Percentiles rank a stretch among this genome's conserved stretches.
These are phyloP conservation scores for Aleiodes testaceus DNA, from an alignment of 2,888 invertebrate genomes.

Conservation along the genomic window DNA sequence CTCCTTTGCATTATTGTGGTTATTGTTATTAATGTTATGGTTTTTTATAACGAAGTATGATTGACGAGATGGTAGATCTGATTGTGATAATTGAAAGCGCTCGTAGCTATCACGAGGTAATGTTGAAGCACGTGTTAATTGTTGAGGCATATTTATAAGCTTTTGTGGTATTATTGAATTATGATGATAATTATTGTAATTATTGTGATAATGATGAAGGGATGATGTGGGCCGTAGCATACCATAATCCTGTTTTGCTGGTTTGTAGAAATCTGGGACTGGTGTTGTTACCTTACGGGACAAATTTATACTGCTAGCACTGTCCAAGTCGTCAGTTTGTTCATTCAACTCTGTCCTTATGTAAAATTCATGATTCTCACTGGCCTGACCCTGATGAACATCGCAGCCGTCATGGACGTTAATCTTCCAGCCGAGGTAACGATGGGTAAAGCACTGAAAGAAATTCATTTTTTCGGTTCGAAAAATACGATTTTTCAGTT, in stretches of 20 bases:
- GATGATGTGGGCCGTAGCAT: constrained; percentile 45
- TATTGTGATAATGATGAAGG: constrained; percentile 54
- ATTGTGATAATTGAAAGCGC: constrained; percentile 57
- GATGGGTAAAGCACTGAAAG: constrained; percentile 90
- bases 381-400: constrained; percentile 72
- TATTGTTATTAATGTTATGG: constrained; percentile 37
- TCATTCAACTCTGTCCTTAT: constrained; percentile 71
- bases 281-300: constrained; percentile 69
- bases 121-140: constrained; percentile 43
- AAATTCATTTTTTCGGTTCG: neutral
- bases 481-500: neutral
- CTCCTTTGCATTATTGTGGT: constrained; percentile 42
- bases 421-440: constrained; percentile 96
- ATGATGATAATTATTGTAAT: constrained; percentile 54
- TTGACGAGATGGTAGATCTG: constrained; percentile 40
- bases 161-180: constrained; percentile 38
- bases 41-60: constrained; percentile 14
- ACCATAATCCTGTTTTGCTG: constrained; percentile 56
- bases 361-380: constrained; percentile 76
- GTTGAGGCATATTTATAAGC: constrained; percentile 32
- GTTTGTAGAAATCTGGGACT: constrained; percentile 65
- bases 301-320: constrained; percentile 63
- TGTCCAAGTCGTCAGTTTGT: constrained; percentile 65
- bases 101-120: constrained; percentile 56
- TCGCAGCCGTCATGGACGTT: constrained; percentile 91